These are phyloP conservation scores for Temnothorax unifasciatus DNA, from an alignment of 2,888 invertebrate genomes.

Conservation along the genomic window DNA sequence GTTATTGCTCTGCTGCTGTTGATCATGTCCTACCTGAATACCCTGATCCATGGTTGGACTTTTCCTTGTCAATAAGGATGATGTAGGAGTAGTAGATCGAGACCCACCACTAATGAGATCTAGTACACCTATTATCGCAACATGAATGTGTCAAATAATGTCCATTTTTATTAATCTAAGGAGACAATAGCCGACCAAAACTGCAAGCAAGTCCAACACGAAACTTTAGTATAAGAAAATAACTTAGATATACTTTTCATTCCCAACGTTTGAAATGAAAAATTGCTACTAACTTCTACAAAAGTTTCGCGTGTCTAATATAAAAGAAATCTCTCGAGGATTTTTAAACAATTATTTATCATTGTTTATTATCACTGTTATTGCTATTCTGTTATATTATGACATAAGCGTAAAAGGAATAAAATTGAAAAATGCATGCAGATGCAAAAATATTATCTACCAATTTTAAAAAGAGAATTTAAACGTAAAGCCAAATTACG, in stretches of 20 bases:
- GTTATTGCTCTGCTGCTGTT: slow-evolving; percentile 81
- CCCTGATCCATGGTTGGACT: slow-evolving; percentile 95
- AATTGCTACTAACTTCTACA: slow-evolving; percentile 31
- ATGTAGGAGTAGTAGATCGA: slow-evolving; percentile 94
- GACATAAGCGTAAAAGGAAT: slow-evolving; percentile 34
- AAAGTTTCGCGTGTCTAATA: slow-evolving; percentile 44
- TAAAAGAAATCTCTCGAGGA: slow-evolving; percentile 56
- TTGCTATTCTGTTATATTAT: slow-evolving; percentile 79
- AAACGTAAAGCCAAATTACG: slow-evolving; percentile 2
- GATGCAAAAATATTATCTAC: slow-evolving; percentile 47
- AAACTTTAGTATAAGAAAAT: slow-evolving; percentile 41
- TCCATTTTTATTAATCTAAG: background rate
- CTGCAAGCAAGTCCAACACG: slow-evolving; percentile 32
- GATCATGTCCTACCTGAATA: slow-evolving; percentile 89
- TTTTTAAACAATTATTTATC: slow-evolving; percentile 26
- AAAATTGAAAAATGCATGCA: slow-evolving; percentile 55
- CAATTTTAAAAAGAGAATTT: slow-evolving; percentile 29
- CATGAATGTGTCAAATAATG: background rate
- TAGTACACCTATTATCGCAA: slow-evolving; percentile 87
- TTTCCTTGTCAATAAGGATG: slow-evolving; percentile 90
- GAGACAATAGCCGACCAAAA: slow-evolving; percentile 49
- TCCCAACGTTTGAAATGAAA: slow-evolving; percentile 55
- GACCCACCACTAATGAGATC: slow-evolving; percentile 92
- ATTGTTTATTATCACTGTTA: slow-evolving; percentile 77
- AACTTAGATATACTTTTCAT: slow-evolving; percentile 39